These are phyloP conservation scores for Amblyteles armatorius DNA, from an alignment of 2,888 invertebrate species.

Conservation along the genomic window DNA sequence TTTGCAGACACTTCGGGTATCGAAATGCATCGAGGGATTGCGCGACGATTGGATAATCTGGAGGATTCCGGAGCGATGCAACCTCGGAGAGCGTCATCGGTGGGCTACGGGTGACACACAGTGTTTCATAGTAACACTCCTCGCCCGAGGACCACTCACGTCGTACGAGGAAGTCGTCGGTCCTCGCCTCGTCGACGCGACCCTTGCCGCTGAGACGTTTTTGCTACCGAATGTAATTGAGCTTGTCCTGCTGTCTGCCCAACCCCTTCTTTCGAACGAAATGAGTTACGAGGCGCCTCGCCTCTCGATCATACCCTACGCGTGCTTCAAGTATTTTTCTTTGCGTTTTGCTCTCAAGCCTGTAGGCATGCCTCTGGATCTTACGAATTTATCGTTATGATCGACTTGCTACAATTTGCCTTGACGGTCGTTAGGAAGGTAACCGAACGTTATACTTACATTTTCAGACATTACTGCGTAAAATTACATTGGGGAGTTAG, in stretches of 20 bases:
- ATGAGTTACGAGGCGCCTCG: slow-evolving; percentile 80
- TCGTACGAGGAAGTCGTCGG: slow-evolving; percentile 81
- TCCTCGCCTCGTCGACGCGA: slow-evolving; percentile 63
- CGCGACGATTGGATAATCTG: not conserved
- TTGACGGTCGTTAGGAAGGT: not conserved
- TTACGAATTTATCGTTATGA: not conserved
- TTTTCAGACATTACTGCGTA: too few relatives aligned
- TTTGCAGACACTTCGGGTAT: not conserved
- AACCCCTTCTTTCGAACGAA: slow-evolving; percentile 66
- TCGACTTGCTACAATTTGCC: not conserved
- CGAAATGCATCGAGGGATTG: not conserved
- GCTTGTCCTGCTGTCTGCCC: slow-evolving; percentile 75
- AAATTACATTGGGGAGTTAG: too few relatives aligned
- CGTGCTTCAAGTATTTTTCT: slow-evolving; percentile 37
- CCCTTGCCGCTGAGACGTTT: slow-evolving; percentile 52
- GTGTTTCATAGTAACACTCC: slow-evolving; percentile 73
- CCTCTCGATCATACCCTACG: slow-evolving; percentile 36
- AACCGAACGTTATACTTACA: too few relatives aligned
- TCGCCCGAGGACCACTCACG: slow-evolving; percentile 81
- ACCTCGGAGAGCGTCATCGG: slow-evolving; percentile 43
- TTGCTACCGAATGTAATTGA: slow-evolving; percentile 79
- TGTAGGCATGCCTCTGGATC: not conserved
- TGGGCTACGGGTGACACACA: slow-evolving; percentile 62
- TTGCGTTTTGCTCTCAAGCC: not conserved
- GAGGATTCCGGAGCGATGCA: slow-evolving; percentile 20